Conservation (phyloP, 30 jellyfish, hydroid and myxozoan species). For the Pseudorhiza aurosa region DNA sequence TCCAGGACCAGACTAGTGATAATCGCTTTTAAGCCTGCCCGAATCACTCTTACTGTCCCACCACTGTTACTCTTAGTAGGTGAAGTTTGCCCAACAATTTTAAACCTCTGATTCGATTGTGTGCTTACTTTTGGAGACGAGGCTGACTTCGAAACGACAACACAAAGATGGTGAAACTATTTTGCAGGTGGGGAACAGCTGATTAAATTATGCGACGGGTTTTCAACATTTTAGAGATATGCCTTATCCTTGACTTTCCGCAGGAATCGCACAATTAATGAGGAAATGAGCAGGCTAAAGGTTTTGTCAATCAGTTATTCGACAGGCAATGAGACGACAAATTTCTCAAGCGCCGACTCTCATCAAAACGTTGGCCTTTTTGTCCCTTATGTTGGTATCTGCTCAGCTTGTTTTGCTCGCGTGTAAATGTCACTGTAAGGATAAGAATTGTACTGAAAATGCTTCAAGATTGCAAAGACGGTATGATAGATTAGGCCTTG, state of each 20-base stretch:
- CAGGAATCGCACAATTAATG: background rate
- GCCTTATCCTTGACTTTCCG: background rate
- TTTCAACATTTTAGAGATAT: background rate
- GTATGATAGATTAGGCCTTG: background rate
- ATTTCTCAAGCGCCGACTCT: constrained; percentile 55
- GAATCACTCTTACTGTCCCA: too few species aligned
- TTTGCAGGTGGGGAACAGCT: constrained; percentile 58
- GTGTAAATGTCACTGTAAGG: constrained; percentile 52
- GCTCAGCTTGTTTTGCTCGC: constrained; percentile 64
- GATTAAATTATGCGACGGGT: constrained; percentile 1
- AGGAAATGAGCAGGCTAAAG: background rate
- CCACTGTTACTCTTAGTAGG: too few species aligned
- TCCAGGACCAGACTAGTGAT: too few species aligned
- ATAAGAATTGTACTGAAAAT: background rate
- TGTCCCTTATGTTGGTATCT: constrained; percentile 50
- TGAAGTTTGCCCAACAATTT: too few species aligned
- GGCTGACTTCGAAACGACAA: constrained; percentile 8
- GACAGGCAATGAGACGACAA: constrained; percentile 46
- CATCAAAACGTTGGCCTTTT: constrained; percentile 48
- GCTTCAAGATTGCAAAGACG: background rate
- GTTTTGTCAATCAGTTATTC: background rate
- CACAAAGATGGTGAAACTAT: constrained; percentile 41
- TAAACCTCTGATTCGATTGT: too few species aligned
- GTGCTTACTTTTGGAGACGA: too few species aligned
- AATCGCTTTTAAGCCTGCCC: too few species aligned